Base-by-base conservation (phyloP, 2,113 vertebrate species). In the Hydrochoerus hydrochaeris region DNA sequence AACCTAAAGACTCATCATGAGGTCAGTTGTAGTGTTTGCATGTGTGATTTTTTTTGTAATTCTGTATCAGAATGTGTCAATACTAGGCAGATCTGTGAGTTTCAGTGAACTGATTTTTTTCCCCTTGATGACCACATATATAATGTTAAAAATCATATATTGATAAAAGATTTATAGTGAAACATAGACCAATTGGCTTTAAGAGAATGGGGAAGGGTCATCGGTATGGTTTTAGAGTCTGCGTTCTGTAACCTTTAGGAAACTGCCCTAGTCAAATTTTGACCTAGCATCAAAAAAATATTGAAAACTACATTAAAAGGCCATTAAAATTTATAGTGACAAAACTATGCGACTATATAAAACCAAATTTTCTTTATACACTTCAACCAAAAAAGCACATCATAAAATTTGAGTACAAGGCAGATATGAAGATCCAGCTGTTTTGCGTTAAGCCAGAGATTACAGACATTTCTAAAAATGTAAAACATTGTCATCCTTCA, bases 391-490 rank as follows among this genome's bases (percentile, higher is more conserved):
- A 90, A 38, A 46, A 88, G 58, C n/a, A 17, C 63, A 52, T 73
- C 80, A 44, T 44, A 73, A 94, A 85, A 17, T 85, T 87, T 49
- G 67, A 73, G 78, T 63, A 7, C 38, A 54, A 87, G 41, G 38
- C 60, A 44, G 44, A 49, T 75, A 52, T 5, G 65, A 71, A 52
- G 71, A 41, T 35, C 73, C 58, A 89, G 71, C 49, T 92, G 35
- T 80, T 75, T 84, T 78, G n/a, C 57, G 44, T 58, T 85, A 91
- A 93, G 26, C 58, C 20, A 89, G 54, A 87, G 5, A 86, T 52
- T 52, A 65, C 52, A 84, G 67, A 92, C 28, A 75, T 90, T 95
- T 95, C 92, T 94, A 85, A 85, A 90, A 90, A 80, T 80, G 19
- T 57, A 52, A 94, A 89, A 80, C 44, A n/a, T 77, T 80, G 67